These are phyloP conservation scores for Sporophila hypoxantha DNA, from an alignment of 2,113 vertebrate species.

Conservation along the genomic window DNA sequence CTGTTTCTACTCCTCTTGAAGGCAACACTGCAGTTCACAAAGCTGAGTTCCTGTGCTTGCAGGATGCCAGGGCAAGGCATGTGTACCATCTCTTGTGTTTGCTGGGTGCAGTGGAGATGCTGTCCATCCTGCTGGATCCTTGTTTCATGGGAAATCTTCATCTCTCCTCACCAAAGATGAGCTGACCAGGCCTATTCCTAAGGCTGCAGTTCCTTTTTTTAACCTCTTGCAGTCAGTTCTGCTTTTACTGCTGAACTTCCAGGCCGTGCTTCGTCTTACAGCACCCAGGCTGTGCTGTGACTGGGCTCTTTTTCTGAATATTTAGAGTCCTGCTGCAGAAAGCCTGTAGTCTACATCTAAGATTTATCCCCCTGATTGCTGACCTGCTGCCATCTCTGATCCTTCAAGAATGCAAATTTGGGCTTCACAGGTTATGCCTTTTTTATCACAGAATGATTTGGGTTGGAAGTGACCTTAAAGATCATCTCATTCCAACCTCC, in stretches of 20 bases:
- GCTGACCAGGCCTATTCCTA: neutral
- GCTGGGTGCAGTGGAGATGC: neutral
- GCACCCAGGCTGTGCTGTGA: neutral
- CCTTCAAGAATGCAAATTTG: neutral
- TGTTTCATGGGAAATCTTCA: neutral
- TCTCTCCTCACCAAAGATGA: neutral
- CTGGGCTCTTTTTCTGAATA: neutral
- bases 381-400: neutral
- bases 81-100: neutral
- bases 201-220: neutral
- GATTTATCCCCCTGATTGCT: neutral
- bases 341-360: accelerated
- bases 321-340: neutral
- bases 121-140: neutral
- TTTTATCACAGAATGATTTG: neutral
- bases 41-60: neutral
- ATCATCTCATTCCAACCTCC: neutral
- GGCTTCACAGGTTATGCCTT: neutral
- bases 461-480: neutral
- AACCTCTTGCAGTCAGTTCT: neutral
- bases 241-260: neutral
- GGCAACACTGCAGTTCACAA: neutral
- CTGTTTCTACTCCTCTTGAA: accelerated
- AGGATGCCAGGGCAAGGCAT: neutral
- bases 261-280: neutral